Percentiles rank a stretch among this genome's conserved stretches.
Evolutionary conservation across 1,140 invertebrate genomes (phyloP).

Genomic region (Bilobella aurantiaca): DNA sequence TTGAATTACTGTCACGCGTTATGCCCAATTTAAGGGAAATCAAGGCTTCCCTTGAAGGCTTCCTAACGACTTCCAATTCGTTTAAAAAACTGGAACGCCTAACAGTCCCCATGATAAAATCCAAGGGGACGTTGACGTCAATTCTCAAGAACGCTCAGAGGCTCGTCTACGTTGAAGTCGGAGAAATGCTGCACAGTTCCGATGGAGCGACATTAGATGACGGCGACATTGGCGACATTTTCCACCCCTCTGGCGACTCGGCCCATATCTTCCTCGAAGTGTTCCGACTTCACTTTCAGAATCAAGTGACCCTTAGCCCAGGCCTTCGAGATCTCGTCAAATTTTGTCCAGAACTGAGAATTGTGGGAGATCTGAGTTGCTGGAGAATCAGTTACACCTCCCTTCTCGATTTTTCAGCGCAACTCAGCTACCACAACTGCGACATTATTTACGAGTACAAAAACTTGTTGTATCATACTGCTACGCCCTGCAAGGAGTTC

Average conservation of each 20-base stretch:
- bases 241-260: not conserved
- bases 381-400: constrained; percentile 5
- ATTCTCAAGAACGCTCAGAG: constrained; percentile 10
- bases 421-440: not conserved
- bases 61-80: not conserved
- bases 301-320: constrained; percentile 2
- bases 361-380: constrained; percentile 19
- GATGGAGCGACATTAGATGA: constrained; percentile 5
- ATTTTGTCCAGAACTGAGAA: constrained; percentile 12
- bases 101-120: constrained; percentile 5
- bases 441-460: not conserved
- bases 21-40: constrained; percentile 18
- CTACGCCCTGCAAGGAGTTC: not conserved
- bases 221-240: not conserved
- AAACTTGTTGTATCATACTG: not conserved
- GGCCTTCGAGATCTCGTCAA: constrained; percentile 10
- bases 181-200: constrained; percentile 12
- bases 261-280: constrained; percentile 9
- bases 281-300: constrained; percentile 17
- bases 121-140: not conserved
- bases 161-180: constrained; percentile 24
- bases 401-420: not conserved
- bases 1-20: not conserved
- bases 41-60: constrained; percentile 16
- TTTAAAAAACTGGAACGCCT: constrained; percentile 11